Conservation (phyloP, 2,113 vertebrate genomes). For the Gobio gobio region DNA sequence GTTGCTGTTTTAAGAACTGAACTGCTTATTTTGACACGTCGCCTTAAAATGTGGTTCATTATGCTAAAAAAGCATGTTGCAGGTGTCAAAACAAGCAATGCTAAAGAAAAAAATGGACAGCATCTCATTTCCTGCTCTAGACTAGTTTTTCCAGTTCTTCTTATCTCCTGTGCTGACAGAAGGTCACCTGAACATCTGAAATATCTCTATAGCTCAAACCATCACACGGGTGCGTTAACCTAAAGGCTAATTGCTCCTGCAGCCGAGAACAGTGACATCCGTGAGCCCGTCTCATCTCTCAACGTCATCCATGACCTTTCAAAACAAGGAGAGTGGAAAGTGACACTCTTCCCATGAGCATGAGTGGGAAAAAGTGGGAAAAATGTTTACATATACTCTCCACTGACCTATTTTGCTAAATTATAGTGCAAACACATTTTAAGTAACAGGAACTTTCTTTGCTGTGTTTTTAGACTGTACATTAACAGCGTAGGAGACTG, state of each 20-base stretch:
- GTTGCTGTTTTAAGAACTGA: neutral
- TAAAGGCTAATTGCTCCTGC: conserved; percentile 26
- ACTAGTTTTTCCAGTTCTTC: conserved; percentile 3
- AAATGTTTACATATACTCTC: neutral
- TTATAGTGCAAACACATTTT: neutral
- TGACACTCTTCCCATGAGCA: neutral
- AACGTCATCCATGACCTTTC: conserved; percentile 53
- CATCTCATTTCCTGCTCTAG: neutral
- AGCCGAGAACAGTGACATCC: conserved; percentile 26
- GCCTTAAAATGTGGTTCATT: neutral
- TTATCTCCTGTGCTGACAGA: conserved; percentile 31
- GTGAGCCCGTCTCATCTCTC: neutral
- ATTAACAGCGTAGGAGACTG: too few relatives aligned
- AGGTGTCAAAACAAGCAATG: neutral
- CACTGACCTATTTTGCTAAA: neutral
- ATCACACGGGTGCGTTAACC: conserved; percentile 11
- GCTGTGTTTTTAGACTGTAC: neutral
- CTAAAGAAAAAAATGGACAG: neutral
- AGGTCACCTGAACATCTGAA: conserved; percentile 47
- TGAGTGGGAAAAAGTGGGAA: neutral
- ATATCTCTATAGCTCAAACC: conserved; percentile 10
- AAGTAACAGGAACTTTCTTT: neutral
- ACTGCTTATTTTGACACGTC: neutral
- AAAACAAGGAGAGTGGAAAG: conserved; percentile 19
- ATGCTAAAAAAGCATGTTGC: neutral